Base-by-base conservation (phyloP, 2,888 invertebrate species). In the Phaedon cochleariae region DNA sequence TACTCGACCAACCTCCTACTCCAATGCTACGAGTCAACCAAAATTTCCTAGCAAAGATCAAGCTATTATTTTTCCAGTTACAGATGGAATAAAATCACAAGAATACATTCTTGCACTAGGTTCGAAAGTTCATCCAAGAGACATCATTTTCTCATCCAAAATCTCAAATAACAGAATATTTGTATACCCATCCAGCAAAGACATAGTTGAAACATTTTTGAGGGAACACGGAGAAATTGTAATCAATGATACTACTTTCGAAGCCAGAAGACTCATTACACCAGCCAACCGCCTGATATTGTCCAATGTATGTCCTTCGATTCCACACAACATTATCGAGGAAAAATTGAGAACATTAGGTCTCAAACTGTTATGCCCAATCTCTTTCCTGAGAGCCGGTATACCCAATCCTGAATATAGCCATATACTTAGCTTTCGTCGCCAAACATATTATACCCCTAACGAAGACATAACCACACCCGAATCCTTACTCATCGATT, bases 241-340 rank as follows among this genome's bases (percentile, higher is more conserved):
- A 10, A 59, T 52, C n/a, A 49, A 63, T 41, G 52, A 21, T 17
- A 20, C 54, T n/a, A 34, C 17, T 21, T 65, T 77, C 5, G 18
- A 29, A 54, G 68, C 70, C 2, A 58, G 71, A 29, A 65, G 69
- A 48, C 60, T 76, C 9, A 68, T 76, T 12, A 69, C 72, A 10
- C 68, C 69, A 29, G 54, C 74, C 1, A 62, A 69, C 49, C 62
- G 73, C 41, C 51, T 76, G 22, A 62, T 77, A 18, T 60, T 77
- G 1, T 77, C 77, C 15, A 77, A 76, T 59, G 74, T 77, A 1
- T 67, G 65, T 22, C 55, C 74, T 69, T 17, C 69, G 2, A 75
- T 76, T 29, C 74, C 71, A 7, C 72, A 75, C 54, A 18, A 64
- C 7, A 21, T 63, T 10, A 18, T 71, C 26, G 73, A 72, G 66